Base-by-base conservation (phyloP, 2,113 vertebrate species). In the Rhynchomys soricoides region DNA sequence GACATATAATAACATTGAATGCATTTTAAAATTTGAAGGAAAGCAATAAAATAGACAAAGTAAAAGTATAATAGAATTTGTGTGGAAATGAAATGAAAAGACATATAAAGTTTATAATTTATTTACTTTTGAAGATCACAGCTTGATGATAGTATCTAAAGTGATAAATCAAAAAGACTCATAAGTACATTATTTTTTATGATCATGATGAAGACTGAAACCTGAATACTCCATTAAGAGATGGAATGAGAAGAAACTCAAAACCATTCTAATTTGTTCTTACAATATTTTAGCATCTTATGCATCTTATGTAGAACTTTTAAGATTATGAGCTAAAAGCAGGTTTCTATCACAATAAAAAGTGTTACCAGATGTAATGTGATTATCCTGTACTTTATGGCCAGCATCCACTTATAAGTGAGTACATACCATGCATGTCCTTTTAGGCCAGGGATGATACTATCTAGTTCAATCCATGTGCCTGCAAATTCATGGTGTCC, bases 31-130 rank as follows among this genome's bases (percentile, higher is more conserved):
- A 66, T 77, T 86, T 66, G 74, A 45, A 90, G 3, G 40, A 77
- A 1, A 79, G 13, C 19, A 82, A 55, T 92, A 82, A 90, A 96
- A 48, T 82, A 75, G 77, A 40, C 37, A 94, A 95, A 92, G 50
- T 89, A 45, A 31, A 79, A 96, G 22, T 37, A 78, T 7, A 89
- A 85, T 91, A 89, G 77, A 87, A 87, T 73, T 10, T 92, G 55
- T 95, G 31, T 90, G 1, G 21, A 89, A 79, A 19, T 15, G 29
- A 85, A 31, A 79, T 17, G 4, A 22, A 68, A 37, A 90, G 74
- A 74, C 15, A 29, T 11, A 50, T 57, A 81, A 91, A 75, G 40
- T 10, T 5, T 86, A 74, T 71, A 88, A 83, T 92, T 85, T n/a
- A 68, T 59, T 31, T 73, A 59, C 34, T 90, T 95, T 62, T 86